Evolutionary conservation across 2,888 invertebrate genomes (phyloP).

Genomic region (Philereme vetulata): DNA sequence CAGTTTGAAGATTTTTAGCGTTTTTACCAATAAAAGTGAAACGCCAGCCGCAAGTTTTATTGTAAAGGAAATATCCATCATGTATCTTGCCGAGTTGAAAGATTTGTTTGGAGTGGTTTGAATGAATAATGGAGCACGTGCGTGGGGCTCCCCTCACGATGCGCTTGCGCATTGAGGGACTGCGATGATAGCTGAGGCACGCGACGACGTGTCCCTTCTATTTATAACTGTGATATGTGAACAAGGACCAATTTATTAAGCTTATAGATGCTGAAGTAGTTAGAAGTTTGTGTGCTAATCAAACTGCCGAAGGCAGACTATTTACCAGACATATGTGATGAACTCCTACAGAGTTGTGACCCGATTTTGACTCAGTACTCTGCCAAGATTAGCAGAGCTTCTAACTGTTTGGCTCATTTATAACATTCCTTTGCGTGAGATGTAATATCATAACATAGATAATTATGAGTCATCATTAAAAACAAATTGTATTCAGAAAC

Average conservation of each 20-base stretch:
- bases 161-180: conserved; percentile 62
- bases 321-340: conserved; percentile 46
- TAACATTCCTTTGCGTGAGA: conserved; percentile 34
- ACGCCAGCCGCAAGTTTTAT: conserved; percentile 9
- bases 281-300: conserved; percentile 10
- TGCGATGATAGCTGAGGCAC: conserved; percentile 55
- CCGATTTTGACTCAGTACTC: conserved; percentile 59
- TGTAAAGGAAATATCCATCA: conserved; percentile 26
- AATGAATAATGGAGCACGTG: conserved; percentile 71
- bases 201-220: conserved; percentile 64
- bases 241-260: conserved; percentile 36
- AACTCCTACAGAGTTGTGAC: conserved; percentile 60
- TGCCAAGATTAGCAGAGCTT: conserved; percentile 65
- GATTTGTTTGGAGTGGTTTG: conserved; percentile 60
- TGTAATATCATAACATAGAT: conserved; percentile 7
- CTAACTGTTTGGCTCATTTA: conserved; percentile 43
- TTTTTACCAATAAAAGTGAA: conserved; percentile 11
- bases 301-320: conserved; percentile 6
- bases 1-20: conserved; percentile 70
- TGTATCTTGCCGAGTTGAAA: conserved; percentile 36
- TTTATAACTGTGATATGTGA: conserved; percentile 56
- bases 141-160: conserved; percentile 61
- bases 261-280: conserved; percentile 18
- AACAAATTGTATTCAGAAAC: background rate
- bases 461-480: conserved; percentile 4